phyloP scores from a whole-genome alignment of 2,888 invertebrate species.

The Watsonalla binaria region DNA sequence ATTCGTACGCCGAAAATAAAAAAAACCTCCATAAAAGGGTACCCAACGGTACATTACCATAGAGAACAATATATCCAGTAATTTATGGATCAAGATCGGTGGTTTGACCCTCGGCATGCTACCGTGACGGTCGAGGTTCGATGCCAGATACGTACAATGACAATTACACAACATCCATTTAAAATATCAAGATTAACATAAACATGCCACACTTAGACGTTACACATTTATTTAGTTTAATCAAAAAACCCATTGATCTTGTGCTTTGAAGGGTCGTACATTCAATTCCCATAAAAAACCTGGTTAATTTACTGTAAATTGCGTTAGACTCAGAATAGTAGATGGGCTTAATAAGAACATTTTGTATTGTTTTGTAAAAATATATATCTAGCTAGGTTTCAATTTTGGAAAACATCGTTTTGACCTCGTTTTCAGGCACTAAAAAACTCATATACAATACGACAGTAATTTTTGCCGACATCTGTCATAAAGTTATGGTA shows the following conservation, averaged over 20 bases:
- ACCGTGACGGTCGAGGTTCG: conserved; percentile 25
- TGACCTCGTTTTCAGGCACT: no score
- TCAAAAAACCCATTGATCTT: conserved; percentile 1
- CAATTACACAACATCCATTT: background rate
- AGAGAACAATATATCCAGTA: conserved; percentile 39
- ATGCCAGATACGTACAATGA: background rate
- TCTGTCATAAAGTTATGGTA: no score
- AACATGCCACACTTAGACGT: background rate
- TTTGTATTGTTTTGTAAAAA: no score
- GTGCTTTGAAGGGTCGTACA: background rate
- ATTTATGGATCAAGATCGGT: conserved; percentile 48
- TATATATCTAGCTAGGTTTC: no score
- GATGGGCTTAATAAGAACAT: background rate
- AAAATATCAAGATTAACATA: background rate
- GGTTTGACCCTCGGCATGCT: conserved; percentile 24
- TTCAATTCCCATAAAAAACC: background rate
- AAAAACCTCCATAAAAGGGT: conserved; percentile 17
- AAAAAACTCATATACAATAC: no score
- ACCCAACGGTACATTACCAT: conserved; percentile 26
- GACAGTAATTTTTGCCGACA: no score
- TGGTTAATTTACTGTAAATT: background rate
- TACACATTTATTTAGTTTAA: background rate
- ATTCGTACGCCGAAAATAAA: no score
- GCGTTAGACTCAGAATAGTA: background rate
- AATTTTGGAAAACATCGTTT: no score